Percentiles rank a stretch among this genome's conserved stretches.
Conservation (phyloP, 2,888 invertebrate genomes). For the Koerneria pararmatus region DNA sequence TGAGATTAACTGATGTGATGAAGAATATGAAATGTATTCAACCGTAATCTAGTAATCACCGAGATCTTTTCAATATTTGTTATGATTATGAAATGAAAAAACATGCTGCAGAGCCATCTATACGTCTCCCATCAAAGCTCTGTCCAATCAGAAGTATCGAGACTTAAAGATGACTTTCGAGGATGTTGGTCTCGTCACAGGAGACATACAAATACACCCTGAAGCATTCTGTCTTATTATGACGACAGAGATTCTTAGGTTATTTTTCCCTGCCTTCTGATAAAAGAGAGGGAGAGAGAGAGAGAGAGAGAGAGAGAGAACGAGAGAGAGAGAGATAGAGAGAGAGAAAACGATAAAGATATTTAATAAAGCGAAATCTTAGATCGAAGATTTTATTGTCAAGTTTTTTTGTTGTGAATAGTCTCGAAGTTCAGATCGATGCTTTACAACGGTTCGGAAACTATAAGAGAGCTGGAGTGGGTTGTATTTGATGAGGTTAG, state of each 20-base stretch:
- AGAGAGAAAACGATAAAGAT: background rate
- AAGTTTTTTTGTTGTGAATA: background rate
- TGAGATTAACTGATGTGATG: no score
- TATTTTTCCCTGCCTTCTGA: background rate
- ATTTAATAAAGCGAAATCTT: background rate
- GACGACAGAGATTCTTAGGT: conserved; percentile 93
- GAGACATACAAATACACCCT: conserved; percentile 89
- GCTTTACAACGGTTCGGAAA: conserved; percentile 87
- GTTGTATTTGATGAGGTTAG: conserved; percentile 88
- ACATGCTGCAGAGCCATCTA: conserved; percentile 68
- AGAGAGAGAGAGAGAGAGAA: no score
- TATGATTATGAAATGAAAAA: background rate
- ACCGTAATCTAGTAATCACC: no score
- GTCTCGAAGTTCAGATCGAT: conserved; percentile 76
- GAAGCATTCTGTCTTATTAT: conserved; percentile 92
- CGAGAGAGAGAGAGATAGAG: no score
- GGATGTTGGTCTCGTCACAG: conserved; percentile 87
- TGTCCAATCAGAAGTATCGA: conserved; percentile 96
- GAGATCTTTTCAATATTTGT: background rate
- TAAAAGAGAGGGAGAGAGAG: background rate
- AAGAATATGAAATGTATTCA: no score
- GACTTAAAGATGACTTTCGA: conserved; percentile 86
- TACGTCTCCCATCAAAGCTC: conserved; percentile 96
- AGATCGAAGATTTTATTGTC: background rate
- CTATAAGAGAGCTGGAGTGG: conserved; percentile 91